These are phyloP conservation scores for Sebastes kiyomatsui DNA, from an alignment of 2,797 vertebrate species.

Conservation along the genomic window DNA sequence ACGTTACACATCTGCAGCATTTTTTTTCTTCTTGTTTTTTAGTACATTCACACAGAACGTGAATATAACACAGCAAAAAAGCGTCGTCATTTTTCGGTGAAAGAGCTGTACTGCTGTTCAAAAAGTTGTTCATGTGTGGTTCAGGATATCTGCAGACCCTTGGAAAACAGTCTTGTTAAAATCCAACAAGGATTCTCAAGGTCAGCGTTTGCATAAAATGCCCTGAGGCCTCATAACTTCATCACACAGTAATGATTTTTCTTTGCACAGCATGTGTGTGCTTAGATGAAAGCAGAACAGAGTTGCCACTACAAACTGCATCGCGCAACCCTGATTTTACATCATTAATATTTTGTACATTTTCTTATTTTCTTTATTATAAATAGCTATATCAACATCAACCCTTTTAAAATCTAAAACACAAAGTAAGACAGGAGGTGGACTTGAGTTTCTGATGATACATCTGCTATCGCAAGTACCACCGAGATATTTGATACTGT, in stretches of 20 bases:
- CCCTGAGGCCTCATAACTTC: neutral
- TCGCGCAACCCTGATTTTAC: neutral
- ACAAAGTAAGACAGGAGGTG: neutral
- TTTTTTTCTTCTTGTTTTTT: too few species aligned
- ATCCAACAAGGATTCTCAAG: neutral
- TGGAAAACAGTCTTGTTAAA: neutral
- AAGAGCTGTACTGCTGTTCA: neutral
- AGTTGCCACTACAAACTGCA: neutral
- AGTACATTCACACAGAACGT: too few species aligned
- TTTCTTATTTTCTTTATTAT: neutral
- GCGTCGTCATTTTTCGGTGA: neutral
- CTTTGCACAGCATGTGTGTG: neutral
- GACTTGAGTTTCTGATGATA: constrained; percentile 9
- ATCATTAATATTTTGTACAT: neutral
- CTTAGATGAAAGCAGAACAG: neutral
- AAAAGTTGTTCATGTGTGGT: neutral
- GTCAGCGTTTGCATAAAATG: neutral
- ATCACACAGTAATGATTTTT: neutral
- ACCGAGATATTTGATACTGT: constrained; percentile 19
- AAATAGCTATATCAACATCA: neutral
- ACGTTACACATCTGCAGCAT: too few species aligned
- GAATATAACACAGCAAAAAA: too few species aligned
- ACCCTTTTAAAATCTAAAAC: neutral
- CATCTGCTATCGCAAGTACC: constrained; percentile 1
- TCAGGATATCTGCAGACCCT: neutral